Base-by-base conservation (phyloP, 2,888 invertebrate species). In the Harpagoxenus sublaevis region DNA sequence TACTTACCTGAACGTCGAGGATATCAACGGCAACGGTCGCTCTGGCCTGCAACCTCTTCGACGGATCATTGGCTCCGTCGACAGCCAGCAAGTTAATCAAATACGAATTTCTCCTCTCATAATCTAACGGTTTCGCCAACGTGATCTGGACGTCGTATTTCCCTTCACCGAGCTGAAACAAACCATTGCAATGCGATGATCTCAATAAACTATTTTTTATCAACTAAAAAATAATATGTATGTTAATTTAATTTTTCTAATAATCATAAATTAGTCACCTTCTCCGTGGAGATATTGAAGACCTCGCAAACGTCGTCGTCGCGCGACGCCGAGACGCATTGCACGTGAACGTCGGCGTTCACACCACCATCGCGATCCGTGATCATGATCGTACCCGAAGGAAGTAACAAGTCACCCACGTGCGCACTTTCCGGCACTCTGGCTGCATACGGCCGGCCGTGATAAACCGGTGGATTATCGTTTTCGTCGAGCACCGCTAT, bases 401-500 rank as follows among this genome's bases (percentile, higher is more conserved):
- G 96, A 94, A 96, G 96, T 63, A 98, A 95, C 70, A 96, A 96
- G 9, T 96, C 96, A 2, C 97, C 97, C 1, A 97, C 96, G 3
- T 96, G 93, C 2, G 97, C 96, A 15, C 97, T 96, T 94, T 98
- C 98, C 85, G 97, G 96, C 0, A 97, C 96, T 86, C 96, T 96
- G 2, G 97, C 96, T 48, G 97, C 96, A 92, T 98, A 98, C 0
- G 98, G 98, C 51, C 97, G 95, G 57, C 97, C 97, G 89, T 96
- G 96, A 93, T 98, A 98, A 18, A 96, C 96, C 0, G 98, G 98
- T 0, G 96, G 95, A 93, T 98, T 98, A 94, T 98, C 98, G 92
- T 98, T 98, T 31, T 97, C 97, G 92, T 98, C 98, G 23, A 96
- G 95, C 6, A 98, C 97, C 0, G 97, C 97, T 60, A 98, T 97